Evolutionary conservation across 2,797 vertebrate genomes (phyloP), one percentile per base, ranked within the genome.

Genomic region (Sebastes iracundus): DNA sequence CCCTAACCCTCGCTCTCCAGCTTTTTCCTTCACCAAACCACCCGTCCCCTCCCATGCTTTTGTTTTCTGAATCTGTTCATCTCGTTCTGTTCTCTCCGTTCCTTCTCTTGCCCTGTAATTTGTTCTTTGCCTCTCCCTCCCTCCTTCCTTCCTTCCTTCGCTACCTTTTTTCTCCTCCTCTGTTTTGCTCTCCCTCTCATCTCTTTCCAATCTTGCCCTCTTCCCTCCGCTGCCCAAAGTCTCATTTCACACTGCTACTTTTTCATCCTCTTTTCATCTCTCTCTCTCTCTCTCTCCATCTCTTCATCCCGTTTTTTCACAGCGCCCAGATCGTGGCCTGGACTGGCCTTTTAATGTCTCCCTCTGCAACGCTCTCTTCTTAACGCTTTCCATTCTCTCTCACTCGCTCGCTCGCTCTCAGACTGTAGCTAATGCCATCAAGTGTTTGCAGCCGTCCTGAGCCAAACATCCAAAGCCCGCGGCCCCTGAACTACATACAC

Each of bases 281-380:
- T 76, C 72, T 66, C 74, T 66, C 77, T 38, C 30, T n/a, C 32
- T 33, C 28, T 52, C 74, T 59, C 66, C 42, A 73, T 83, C 81
- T 73, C 79, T 83, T 71, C 53, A 75, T 86, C 77, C 74, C 59
- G 55, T 82, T 82, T 88, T 78, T 78, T 64, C 72, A 63, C 75
- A 74, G 80, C n/a, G 6, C 72, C 74, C 74, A 74, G 78, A 91
- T 79, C 53, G 11, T 85, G 85, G 87, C 89, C 88, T 77, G 82
- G 85, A 80, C 86, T 84, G 80, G 90, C 88, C 88, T 87, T 89
- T 92, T 88, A 88, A 87, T 86, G 87, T 90, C 68, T 86, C 82
- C 79, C 76, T 71, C 78, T 68, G 46, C 85, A 85, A 69, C 72
- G 52, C 81, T 60, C 69, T 80, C 62, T 62, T 52, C 77, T 75